phyloP scores from a whole-genome alignment of 2,113 vertebrate species.

The Turdus rufiventris region DNA sequence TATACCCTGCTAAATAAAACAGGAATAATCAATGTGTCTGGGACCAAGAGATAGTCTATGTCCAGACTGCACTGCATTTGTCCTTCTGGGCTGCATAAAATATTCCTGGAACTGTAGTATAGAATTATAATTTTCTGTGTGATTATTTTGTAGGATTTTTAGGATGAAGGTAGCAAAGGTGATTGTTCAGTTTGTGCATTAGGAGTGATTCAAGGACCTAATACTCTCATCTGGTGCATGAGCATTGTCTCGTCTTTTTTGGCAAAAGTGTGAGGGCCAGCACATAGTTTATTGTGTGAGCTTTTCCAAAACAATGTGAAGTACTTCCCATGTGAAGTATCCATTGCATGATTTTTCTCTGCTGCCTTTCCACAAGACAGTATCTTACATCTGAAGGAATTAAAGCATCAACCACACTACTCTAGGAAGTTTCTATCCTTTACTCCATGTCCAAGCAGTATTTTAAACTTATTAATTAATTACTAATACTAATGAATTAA shows the following conservation, averaged over 20 bases:
- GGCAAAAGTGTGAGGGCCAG: not conserved
- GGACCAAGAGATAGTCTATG: not conserved
- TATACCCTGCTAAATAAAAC: not conserved
- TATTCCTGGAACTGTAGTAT: not conserved
- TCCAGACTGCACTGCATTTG: not conserved
- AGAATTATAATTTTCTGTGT: not conserved
- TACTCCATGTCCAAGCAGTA: not conserved
- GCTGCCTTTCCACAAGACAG: not conserved
- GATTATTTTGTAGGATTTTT: not conserved
- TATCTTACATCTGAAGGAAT: not conserved
- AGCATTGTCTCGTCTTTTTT: not conserved
- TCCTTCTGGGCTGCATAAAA: not conserved
- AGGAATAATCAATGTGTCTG: not conserved
- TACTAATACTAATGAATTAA: not conserved
- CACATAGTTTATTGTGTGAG: not conserved
- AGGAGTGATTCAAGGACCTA: not conserved
- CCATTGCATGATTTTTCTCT: not conserved
- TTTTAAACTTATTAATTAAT: not conserved
- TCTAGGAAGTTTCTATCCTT: not conserved
- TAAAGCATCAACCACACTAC: not conserved
- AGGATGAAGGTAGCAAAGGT: not conserved
- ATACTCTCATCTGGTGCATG: not conserved
- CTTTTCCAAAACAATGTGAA: not conserved
- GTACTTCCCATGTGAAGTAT: rapidly evolving
- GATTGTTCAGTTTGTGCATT: not conserved